Evolutionary conservation across 2,888 invertebrate species (phyloP).

Genomic region (Stenoptilia bipunctidactyla): DNA sequence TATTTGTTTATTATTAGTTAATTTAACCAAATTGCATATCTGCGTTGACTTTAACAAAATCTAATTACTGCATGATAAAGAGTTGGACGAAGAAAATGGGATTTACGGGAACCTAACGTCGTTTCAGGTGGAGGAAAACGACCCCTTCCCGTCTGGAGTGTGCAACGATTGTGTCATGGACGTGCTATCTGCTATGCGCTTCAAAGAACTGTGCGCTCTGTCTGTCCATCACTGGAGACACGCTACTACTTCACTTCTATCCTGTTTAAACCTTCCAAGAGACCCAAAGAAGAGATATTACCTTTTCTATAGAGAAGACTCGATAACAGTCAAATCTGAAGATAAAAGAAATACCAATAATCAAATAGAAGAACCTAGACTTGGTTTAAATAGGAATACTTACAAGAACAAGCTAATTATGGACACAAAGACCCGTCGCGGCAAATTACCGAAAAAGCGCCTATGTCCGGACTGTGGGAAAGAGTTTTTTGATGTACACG

Average conservation of each 20-base stretch:
- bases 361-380: too few relatives aligned
- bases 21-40: too few relatives aligned
- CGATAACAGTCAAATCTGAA: too few relatives aligned
- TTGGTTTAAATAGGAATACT: too few relatives aligned
- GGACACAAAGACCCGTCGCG: neutral
- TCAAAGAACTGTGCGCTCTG: slow-evolving; percentile 30
- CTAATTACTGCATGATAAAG: slow-evolving; percentile 7
- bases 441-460: too few relatives aligned
- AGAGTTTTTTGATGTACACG: slow-evolving; percentile 22
- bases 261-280: slow-evolving; percentile 11
- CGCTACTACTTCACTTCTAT: slow-evolving; percentile 21
- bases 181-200: slow-evolving; percentile 28
- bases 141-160: slow-evolving; percentile 34
- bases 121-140: slow-evolving; percentile 52
- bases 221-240: slow-evolving; percentile 35
- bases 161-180: slow-evolving; percentile 39
- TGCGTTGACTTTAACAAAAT: too few relatives aligned
- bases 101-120: slow-evolving; percentile 48
- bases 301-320: slow-evolving; percentile 21
- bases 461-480: slow-evolving; percentile 37
- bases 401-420: slow-evolving; percentile 2
- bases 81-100: slow-evolving; percentile 26
- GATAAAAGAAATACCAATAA: too few relatives aligned
- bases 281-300: slow-evolving; percentile 16
- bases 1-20: too few relatives aligned